Percentiles rank a stretch among this genome's conserved stretches.
These are phyloP conservation scores for Proterorhinus semilunaris DNA, from an alignment of 2,113 vertebrate genomes.

Conservation along the genomic window DNA sequence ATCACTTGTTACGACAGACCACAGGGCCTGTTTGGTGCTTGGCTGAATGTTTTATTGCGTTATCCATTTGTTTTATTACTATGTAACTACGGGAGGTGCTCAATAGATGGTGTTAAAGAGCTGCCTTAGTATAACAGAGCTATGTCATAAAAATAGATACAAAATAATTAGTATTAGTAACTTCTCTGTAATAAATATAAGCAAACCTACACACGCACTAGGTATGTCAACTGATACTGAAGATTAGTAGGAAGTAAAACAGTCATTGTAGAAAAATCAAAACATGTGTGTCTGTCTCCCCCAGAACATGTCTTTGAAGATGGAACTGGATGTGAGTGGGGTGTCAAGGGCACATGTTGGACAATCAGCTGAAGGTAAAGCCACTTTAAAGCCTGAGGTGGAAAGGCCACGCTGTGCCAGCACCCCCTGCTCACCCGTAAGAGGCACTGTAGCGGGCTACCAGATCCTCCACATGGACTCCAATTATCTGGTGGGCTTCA, in stretches of 20 bases:
- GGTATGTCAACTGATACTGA: no score
- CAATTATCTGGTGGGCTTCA: conserved; percentile 93
- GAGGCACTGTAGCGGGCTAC: conserved; percentile 86
- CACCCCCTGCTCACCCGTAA: conserved; percentile 91
- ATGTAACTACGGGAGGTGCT: background rate
- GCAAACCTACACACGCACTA: background rate
- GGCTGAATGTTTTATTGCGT: background rate
- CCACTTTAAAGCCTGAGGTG: conserved; percentile 75
- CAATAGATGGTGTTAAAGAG: background rate
- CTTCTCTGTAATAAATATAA: background rate
- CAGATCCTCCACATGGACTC: conserved; percentile 98
- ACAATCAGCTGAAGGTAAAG: conserved; percentile 82
- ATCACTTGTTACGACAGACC: background rate
- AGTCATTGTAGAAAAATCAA: no score
- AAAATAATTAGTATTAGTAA: background rate
- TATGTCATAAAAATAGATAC: background rate
- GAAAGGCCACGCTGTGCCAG: conserved; percentile 94
- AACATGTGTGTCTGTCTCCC: conserved; percentile 15
- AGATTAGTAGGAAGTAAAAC: no score
- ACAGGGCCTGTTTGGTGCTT: background rate
- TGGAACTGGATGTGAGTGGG: conserved; percentile 91
- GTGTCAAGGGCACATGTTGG: conserved; percentile 81
- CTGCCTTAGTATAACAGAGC: background rate
- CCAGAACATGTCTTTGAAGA: conserved; percentile 77
- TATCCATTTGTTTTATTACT: background rate